Evolutionary conservation across 2,797 vertebrate genomes (phyloP).

Genomic region (Argya squamiceps): DNA sequence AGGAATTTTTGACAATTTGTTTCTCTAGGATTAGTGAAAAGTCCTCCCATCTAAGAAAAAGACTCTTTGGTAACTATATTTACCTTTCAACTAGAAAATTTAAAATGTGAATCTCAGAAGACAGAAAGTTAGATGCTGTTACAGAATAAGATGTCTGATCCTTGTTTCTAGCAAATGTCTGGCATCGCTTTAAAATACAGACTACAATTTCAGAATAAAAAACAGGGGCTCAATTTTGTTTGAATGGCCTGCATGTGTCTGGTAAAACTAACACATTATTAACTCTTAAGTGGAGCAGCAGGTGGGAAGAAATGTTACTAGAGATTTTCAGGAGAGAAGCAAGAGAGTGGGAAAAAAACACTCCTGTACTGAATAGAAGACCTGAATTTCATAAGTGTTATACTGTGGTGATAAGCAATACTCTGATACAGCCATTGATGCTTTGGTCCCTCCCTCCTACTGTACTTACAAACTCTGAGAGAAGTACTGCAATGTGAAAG

Average conservation of each 20-base stretch:
- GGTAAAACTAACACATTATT: not conserved
- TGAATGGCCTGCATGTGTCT: not conserved
- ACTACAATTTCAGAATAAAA: not conserved
- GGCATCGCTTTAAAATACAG: not conserved
- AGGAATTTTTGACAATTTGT: not conserved
- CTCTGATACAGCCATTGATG: not conserved
- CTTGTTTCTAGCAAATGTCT: not conserved
- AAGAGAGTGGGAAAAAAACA: not conserved
- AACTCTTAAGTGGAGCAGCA: not conserved
- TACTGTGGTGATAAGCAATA: not conserved
- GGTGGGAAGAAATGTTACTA: not conserved
- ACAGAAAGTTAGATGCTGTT: not conserved
- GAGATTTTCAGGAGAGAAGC: not conserved
- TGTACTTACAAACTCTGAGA: not conserved
- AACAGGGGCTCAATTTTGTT: not conserved
- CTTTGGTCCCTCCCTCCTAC: not conserved
- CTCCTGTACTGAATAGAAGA: not conserved
- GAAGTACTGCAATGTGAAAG: not conserved
- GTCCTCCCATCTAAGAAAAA: not conserved
- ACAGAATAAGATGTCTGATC: not conserved
- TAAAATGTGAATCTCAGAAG: not conserved
- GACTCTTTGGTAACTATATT: not conserved
- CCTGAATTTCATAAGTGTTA: not conserved
- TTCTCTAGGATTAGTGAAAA: not conserved
- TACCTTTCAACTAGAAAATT: not conserved